Base-by-base conservation (phyloP, 2,888 invertebrate genomes). In the Ryuthela nishihirai region DNA sequence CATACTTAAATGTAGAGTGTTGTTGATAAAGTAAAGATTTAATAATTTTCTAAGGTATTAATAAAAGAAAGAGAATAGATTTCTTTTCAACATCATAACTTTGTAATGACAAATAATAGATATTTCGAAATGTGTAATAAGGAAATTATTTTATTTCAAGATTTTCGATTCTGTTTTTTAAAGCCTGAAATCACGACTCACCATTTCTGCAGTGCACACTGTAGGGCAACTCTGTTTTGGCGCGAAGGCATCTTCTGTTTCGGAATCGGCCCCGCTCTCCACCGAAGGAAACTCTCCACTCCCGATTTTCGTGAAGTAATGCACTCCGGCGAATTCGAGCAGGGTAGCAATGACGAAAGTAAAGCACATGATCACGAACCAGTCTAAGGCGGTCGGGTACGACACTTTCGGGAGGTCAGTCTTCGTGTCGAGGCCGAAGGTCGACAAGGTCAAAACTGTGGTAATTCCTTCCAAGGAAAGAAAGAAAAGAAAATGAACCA, bases 301-400 rank as follows among this genome's bases (percentile, higher is more conserved):
- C 10, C 67, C 65, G 38, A 67, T 62, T 54, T 67, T 67, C 0
- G 67, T 67, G 35, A 66, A 67, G 50, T 67, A 94, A 76, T 95
- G 95, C 1, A 95, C 95, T 0, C 90, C 89, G n/a, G 94, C 93
- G 70, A 94, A 95, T 74, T 95, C 92, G 18, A 95, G 76, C 2
- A 95, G 79, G 0, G 93, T 92, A 0, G 92, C 91, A 69, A 94
- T 90, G 74, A 92, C 90, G 72, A 92, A 92, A 67, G 87, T 85
- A 75, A 93, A 93, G 71, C 91, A 91, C 87, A 91, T 90, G 50
- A 92, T 76, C 34, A 93, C 79, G 73, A 93, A 94, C 88, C 91
- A 92, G 73, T 94, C 93, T 36, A 94, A 76, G 1, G 93, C 93
- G 0, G 93, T 94, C n/a, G 93, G 91, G 73, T 93, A 91, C 66